Evolutionary conservation across 2,113 vertebrate genomes (phyloP), one percentile per base, ranked within the genome.

Genomic region (Procavia capensis): DNA sequence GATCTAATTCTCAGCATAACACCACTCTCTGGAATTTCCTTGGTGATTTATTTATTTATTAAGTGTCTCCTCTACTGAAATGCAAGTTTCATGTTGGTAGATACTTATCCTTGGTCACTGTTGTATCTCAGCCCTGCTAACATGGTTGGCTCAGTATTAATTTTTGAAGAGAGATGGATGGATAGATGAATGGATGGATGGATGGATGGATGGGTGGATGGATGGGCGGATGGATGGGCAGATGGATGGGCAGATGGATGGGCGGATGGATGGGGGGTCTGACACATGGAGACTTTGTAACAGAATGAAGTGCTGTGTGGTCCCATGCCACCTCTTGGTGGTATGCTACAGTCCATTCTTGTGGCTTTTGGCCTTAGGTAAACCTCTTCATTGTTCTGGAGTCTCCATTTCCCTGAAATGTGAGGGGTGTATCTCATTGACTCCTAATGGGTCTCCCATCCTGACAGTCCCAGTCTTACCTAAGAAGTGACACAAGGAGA

Each of bases 11-110:
- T 79, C 27, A 19, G 59, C 61, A 10, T 1, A 7, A 11, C 1
- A 3, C 31, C 31, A 5, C n/a, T 8, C 54, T 59, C 64, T 20
- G 43, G 4, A 14, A 1, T 24, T 5, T 1, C 61, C 59, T n/a
- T 6, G 2, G 64, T 8, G 22, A 4, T 0, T 0, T 8, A 1
- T 7, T 41, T 39, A 43, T 17, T 19, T 3, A 29, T 8, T 0
- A 7, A 20, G n/a, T 6, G n/a, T 68, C 39, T 43, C 9, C 75
- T 50, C 9, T 7, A 1, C 61, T 11, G 2, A 5, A 10, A 41
- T 3, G 25, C n/a, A 2, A 88, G 74, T 75, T 47, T 29, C 0
- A 0, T 5, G 9, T 17, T 0, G 1, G 39, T 72, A 66, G 82
- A 7, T 59, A 2, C 54, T 25, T 1, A 14, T 13, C 13, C 50